Conservation (phyloP, 2,113 vertebrate genomes). For the Dinomys branickii region DNA sequence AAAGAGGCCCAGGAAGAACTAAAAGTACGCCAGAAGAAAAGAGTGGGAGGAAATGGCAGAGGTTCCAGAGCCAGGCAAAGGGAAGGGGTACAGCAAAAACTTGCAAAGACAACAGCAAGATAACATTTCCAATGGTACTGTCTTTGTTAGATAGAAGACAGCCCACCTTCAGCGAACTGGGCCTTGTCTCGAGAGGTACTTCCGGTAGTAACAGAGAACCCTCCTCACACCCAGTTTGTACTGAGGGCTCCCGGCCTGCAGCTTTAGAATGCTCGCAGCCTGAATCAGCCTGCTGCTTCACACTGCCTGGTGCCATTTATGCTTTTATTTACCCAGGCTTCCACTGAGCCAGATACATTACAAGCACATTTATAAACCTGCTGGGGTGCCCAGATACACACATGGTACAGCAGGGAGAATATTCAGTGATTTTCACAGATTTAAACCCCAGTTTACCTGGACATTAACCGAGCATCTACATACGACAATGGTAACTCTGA, state of each 20-base stretch:
- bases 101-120: not conserved
- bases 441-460: not conserved
- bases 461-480: not conserved
- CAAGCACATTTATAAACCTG: not conserved
- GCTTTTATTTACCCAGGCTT: not conserved
- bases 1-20: not conserved
- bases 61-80: not conserved
- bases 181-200: not conserved
- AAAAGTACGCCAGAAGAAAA: not conserved
- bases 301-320: accelerated
- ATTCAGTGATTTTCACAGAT: not conserved
- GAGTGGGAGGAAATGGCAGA: not conserved
- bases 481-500: not conserved
- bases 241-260: not conserved
- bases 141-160: not conserved
- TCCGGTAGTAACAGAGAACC: not conserved
- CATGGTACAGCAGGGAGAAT: not conserved
- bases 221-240: not conserved
- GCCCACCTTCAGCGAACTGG: not conserved
- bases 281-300: not conserved
- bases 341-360: not conserved
- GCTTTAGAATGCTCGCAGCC: not conserved
- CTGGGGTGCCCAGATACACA: not conserved
- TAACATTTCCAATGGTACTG: not conserved
- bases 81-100: not conserved